Evolutionary conservation across 2,797 vertebrate species (phyloP).

Genomic region (Ispidina lecontei): DNA sequence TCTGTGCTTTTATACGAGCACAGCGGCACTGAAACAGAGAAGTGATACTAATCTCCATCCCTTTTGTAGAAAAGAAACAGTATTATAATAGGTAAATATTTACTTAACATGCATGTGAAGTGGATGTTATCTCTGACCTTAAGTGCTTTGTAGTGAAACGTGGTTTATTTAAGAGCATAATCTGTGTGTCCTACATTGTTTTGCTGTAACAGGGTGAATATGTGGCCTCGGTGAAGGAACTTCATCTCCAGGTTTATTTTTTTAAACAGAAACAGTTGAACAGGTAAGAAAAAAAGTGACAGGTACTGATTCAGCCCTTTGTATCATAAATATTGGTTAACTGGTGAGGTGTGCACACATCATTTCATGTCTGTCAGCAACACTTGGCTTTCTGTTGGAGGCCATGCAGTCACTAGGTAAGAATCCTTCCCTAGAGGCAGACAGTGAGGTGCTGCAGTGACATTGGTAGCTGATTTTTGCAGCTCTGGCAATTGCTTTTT

Average conservation of each 20-base stretch:
- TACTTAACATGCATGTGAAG: not conserved
- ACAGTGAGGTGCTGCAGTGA: not conserved
- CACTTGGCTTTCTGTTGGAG: not conserved
- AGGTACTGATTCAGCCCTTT: not conserved
- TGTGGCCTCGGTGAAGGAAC: constrained; percentile 82
- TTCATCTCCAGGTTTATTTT: constrained; percentile 86
- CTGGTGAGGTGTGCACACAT: not conserved
- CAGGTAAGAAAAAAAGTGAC: constrained; percentile 76
- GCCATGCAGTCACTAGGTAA: not conserved
- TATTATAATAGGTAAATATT: not conserved
- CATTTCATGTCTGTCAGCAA: not conserved
- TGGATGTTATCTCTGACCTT: not conserved
- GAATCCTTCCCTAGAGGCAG: not conserved
- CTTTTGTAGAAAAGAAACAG: not conserved
- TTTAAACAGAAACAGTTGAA: constrained; percentile 86
- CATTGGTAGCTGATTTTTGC: not conserved
- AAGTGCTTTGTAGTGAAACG: not conserved
- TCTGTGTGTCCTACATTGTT: not conserved
- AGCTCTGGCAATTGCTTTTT: not conserved
- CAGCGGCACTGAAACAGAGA: not conserved
- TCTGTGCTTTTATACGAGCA: not conserved
- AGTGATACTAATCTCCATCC: not conserved
- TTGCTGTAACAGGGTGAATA: constrained; percentile 82
- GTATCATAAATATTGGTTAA: not conserved
- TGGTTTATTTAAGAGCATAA: not conserved